These are phyloP conservation scores for Caenorhabditis drosophilae DNA, from an alignment of 2,888 invertebrate genomes.

Conservation along the genomic window DNA sequence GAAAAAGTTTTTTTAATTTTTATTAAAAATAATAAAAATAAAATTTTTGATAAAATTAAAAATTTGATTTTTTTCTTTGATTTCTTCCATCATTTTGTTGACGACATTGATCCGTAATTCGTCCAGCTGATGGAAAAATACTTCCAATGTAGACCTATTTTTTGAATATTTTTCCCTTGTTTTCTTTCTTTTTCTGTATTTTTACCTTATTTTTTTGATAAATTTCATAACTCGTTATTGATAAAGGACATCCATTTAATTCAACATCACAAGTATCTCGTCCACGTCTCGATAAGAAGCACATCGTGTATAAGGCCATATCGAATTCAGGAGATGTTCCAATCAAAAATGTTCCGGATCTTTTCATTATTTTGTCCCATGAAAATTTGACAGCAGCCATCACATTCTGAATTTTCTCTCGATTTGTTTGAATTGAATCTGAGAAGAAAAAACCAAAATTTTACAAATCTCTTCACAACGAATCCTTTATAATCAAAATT, in stretches of 20 bases:
- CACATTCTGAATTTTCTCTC: constrained; percentile 45
- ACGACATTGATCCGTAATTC: constrained; percentile 60
- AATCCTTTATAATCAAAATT: constrained; percentile 66
- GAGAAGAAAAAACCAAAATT: constrained; percentile 21
- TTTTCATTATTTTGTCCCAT: constrained; percentile 55
- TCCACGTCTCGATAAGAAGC: constrained; percentile 81
- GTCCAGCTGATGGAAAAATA: constrained; percentile 62
- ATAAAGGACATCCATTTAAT: constrained; percentile 63
- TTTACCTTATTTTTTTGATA: constrained; percentile 55
- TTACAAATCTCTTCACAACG: constrained; percentile 63
- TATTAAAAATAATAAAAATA: constrained; percentile 3
- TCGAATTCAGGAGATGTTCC: constrained; percentile 83
- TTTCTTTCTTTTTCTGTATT: constrained; percentile 4
- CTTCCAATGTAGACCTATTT: constrained; percentile 62
- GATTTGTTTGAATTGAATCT: not conserved
- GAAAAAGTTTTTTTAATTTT: constrained; percentile 15
- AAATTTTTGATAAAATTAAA: not conserved
- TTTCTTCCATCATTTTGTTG: constrained; percentile 28
- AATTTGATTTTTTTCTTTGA: not conserved
- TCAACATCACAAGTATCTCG: constrained; percentile 71
- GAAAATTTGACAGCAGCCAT: constrained; percentile 60
- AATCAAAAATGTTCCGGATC: constrained; percentile 59
- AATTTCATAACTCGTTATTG: constrained; percentile 64
- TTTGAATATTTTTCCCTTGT: not conserved
- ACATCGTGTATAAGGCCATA: constrained; percentile 86